phyloP scores from a whole-genome alignment of 1,140 invertebrate genomes.

The Archivesica marissinica region DNA sequence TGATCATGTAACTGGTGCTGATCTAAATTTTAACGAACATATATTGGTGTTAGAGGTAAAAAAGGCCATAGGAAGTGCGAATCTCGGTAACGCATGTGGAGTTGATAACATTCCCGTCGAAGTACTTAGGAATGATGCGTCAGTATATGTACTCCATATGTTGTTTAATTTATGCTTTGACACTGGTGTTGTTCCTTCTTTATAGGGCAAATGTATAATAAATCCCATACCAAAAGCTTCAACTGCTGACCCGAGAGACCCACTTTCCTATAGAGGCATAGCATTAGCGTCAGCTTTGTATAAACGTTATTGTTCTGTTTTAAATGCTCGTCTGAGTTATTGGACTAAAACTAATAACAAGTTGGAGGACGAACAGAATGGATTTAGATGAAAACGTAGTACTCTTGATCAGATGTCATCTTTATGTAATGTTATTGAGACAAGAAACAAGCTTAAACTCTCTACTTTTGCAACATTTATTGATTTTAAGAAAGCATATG shows the following conservation, averaged over 20 bases:
- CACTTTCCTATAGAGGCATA: slow-evolving; percentile 20
- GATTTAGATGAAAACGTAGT: slow-evolving; percentile 21
- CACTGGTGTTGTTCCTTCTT: background rate
- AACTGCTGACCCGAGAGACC: background rate
- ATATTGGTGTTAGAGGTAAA: background rate
- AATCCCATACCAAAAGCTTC: background rate
- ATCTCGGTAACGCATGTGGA: background rate
- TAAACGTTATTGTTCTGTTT: slow-evolving; percentile 8
- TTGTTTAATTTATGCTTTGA: background rate
- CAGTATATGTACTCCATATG: background rate
- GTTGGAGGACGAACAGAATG: slow-evolving; percentile 14
- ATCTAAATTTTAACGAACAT: background rate
- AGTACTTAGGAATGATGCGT: background rate
- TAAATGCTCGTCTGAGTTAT: background rate
- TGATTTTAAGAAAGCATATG: slow-evolving; percentile 44
- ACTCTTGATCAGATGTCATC: background rate
- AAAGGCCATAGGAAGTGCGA: background rate
- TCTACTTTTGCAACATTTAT: slow-evolving; percentile 36
- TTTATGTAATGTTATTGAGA: background rate
- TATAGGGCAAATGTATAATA: slow-evolving; percentile 7
- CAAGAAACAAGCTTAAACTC: slow-evolving; percentile 3
- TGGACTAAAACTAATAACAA: background rate
- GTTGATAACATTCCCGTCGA: background rate
- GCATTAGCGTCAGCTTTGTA: background rate
- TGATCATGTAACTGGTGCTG: background rate